Base-by-base conservation (phyloP, 2,797 vertebrate genomes). In the Setipinna tenuifilis region DNA sequence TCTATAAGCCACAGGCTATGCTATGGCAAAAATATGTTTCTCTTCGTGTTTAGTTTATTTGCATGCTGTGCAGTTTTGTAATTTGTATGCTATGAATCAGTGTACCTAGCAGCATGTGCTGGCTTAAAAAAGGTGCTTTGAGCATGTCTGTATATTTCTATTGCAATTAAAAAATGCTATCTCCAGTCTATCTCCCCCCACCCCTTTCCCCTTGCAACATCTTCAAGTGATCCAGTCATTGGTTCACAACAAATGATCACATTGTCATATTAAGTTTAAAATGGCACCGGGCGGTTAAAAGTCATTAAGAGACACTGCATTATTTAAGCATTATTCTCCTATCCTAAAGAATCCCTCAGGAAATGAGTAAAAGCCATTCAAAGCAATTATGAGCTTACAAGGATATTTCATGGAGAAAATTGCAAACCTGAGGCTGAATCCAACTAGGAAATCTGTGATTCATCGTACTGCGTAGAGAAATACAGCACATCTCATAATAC, bases 271-370 rank as follows among this genome's bases (percentile, higher is more conserved):
- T 35, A 78, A 44, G 31, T 78, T 78, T 78, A 78, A 78, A 78
- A 78, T 41, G 31, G 35, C 71, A 78, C 41, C 41, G 41, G 71
- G 71, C 35, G 19, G 71, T 78, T 71, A 21, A 78, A 78, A 78
- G 71, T 44, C 71, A 78, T 78, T 78, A 78, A 78, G 71, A 44
- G 3, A 44, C 35, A 78, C 71, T 78, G 19, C 71, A 78, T 78
- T 78, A 78, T 78, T 78, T 78, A 78, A 78, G 71, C 71, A 78
- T 78, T 78, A 41, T 78, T 78, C 71, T 71, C 28, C 68, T 44
- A 78, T 78, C 68, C 28, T 75, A 75, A 75, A 17, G 71, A 78
- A 78, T 78, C 71, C 71, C 71, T 78, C 17, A 44, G 71, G 71
- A 78, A 78, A 78, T 35, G 31, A 14, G 28, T 75, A 17, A 75